These are phyloP conservation scores for Cuniculus paca DNA, from an alignment of 2,797 vertebrate species.

Conservation along the genomic window DNA sequence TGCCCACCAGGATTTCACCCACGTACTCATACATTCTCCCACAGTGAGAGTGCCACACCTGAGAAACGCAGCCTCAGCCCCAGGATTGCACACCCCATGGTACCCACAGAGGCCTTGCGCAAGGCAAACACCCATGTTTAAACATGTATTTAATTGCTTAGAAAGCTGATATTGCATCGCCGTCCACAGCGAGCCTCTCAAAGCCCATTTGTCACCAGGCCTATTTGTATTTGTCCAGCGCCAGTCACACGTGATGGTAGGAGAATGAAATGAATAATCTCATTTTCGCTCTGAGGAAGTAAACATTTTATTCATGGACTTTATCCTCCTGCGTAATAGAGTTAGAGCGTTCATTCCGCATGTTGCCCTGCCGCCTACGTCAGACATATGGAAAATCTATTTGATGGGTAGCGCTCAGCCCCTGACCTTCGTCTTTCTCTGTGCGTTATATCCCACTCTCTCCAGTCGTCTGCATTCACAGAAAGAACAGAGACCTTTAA, in stretches of 20 bases:
- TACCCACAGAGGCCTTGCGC: background rate
- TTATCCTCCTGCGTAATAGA: background rate
- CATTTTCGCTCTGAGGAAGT: conserved; percentile 57
- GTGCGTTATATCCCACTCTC: conserved; percentile 23
- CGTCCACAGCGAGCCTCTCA: background rate
- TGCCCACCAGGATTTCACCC: background rate
- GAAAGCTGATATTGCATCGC: background rate
- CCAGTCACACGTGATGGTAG: background rate
- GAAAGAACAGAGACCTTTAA: background rate
- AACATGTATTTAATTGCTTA: background rate
- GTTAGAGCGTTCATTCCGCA: background rate
- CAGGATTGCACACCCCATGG: too few species aligned
- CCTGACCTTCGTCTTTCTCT: background rate
- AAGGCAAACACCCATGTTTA: background rate
- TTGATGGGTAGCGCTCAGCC: background rate
- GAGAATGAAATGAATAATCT: conserved; percentile 64
- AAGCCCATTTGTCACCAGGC: conserved; percentile 6
- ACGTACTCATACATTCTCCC: background rate
- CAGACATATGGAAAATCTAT: conserved; percentile 3
- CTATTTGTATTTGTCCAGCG: conserved; percentile 63
- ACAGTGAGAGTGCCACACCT: accelerated
- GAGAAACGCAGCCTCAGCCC: background rate
- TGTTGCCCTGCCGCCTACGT: accelerated
- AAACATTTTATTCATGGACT: conserved; percentile 36
- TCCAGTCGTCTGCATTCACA: background rate